phyloP scores from a whole-genome alignment of 2,888 invertebrate genomes.

The Microdon myrmicae region DNA sequence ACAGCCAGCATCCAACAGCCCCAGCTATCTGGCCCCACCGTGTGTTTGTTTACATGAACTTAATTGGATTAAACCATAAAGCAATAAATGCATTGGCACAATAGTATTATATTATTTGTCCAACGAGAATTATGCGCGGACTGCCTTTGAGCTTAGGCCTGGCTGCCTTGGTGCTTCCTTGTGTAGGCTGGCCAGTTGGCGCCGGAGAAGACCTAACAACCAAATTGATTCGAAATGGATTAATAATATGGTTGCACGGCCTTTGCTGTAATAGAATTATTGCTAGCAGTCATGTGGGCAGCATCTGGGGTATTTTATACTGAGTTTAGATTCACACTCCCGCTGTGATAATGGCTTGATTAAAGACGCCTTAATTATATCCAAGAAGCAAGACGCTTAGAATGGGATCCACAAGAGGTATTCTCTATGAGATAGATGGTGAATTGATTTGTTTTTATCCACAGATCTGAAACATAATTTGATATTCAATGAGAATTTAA shows the following conservation, averaged over 20 bases:
- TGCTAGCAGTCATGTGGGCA: constrained; percentile 1
- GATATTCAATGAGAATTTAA: too few relatives aligned
- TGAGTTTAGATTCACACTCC: constrained; percentile 53
- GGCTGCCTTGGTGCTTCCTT: neutral
- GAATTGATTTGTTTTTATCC: too few relatives aligned
- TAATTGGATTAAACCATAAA: constrained; percentile 43
- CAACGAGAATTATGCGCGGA: constrained; percentile 37
- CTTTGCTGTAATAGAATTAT: constrained; percentile 9
- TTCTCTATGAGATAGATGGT: too few relatives aligned
- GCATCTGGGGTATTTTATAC: too few relatives aligned
- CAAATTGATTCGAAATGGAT: neutral
- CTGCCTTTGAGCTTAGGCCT: too few relatives aligned
- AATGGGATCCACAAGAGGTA: too few relatives aligned
- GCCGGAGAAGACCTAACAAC: neutral
- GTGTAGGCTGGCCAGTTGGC: neutral
- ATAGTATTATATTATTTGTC: constrained; percentile 41
- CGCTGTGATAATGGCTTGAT: constrained; percentile 64
- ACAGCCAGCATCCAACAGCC: too few relatives aligned
- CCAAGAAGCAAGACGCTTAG: constrained; percentile 32
- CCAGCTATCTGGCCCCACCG: constrained; percentile 16
- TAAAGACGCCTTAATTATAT: constrained; percentile 60
- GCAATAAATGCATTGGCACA: constrained; percentile 38
- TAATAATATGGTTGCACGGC: neutral
- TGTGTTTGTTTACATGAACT: constrained; percentile 42
- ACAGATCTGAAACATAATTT: too few relatives aligned